These are phyloP conservation scores for Anser brachyrhynchus DNA, from an alignment of 2,113 vertebrate genomes.

Conservation along the genomic window DNA sequence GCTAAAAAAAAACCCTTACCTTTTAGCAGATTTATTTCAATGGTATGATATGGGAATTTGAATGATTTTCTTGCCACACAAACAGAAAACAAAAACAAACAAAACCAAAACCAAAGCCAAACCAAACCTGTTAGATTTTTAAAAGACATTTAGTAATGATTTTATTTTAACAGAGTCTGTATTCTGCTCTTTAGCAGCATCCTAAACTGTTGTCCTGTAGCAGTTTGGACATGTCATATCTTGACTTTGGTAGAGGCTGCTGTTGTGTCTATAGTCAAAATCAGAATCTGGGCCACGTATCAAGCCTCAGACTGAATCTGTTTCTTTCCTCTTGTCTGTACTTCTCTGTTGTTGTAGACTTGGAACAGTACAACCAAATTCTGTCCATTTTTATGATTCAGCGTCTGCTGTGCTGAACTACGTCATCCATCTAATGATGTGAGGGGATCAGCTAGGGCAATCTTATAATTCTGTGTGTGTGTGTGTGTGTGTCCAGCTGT, in stretches of 20 bases:
- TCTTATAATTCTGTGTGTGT: not conserved
- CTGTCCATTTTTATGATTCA: not conserved
- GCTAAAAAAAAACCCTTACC: not conserved
- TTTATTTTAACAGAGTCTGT: not conserved
- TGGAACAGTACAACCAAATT: not conserved
- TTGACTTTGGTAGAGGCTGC: fast-evolving
- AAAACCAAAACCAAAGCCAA: not conserved
- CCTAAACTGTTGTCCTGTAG: not conserved
- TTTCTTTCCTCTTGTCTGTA: not conserved
- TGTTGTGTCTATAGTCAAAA: not conserved
- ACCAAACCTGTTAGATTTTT: not conserved
- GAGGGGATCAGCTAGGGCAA: not conserved
- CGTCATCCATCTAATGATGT: not conserved
- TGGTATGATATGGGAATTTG: not conserved
- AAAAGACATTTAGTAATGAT: not conserved
- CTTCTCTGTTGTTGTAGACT: not conserved
- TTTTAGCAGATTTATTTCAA: conserved; percentile 20
- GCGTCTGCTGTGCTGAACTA: not conserved
- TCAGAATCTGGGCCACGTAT: fast-evolving
- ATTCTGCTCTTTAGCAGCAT: not conserved
- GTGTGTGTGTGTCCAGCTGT: not conserved
- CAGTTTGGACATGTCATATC: fast-evolving
- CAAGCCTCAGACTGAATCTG: not conserved
- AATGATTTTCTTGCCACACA: not conserved
- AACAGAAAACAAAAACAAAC: not conserved